phyloP scores from a whole-genome alignment of 2,113 vertebrate species.

The Vidua macroura region DNA sequence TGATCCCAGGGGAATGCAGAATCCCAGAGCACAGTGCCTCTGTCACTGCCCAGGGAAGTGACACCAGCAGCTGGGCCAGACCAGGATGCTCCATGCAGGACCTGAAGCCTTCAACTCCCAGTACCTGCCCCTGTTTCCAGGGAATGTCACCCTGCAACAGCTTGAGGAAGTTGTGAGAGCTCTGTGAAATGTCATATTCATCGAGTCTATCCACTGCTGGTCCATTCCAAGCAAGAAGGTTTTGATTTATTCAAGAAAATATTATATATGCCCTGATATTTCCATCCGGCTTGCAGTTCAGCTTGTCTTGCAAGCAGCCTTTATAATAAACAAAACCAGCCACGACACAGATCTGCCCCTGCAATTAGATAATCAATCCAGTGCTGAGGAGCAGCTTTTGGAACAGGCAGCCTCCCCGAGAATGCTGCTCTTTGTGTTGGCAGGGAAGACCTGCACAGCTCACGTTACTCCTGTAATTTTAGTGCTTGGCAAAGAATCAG shows the following conservation, averaged over 20 bases:
- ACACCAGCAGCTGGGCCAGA: not conserved
- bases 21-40: not conserved
- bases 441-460: not conserved
- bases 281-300: constrained; percentile 16
- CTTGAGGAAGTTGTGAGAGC: not conserved
- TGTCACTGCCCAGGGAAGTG: not conserved
- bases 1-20: not conserved
- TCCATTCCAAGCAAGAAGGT: not conserved
- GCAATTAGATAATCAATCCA: not conserved
- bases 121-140: not conserved
- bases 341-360: not conserved
- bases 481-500: not conserved
- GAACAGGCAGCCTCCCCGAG: not conserved
- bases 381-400: not conserved
- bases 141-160: not conserved
- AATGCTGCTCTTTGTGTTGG: not conserved
- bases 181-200: not conserved
- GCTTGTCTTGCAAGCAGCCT: not conserved
- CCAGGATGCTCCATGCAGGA: not conserved
- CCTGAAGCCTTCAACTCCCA: accelerated
- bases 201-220: not conserved
- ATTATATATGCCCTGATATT: not conserved
- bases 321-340: constrained; percentile 8
- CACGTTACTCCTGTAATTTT: not conserved
- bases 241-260: not conserved